Evolutionary conservation across 1,140 invertebrate genomes (phyloP), one percentile per base, ranked within the genome.

Genomic region (Nautilus pompilius): DNA sequence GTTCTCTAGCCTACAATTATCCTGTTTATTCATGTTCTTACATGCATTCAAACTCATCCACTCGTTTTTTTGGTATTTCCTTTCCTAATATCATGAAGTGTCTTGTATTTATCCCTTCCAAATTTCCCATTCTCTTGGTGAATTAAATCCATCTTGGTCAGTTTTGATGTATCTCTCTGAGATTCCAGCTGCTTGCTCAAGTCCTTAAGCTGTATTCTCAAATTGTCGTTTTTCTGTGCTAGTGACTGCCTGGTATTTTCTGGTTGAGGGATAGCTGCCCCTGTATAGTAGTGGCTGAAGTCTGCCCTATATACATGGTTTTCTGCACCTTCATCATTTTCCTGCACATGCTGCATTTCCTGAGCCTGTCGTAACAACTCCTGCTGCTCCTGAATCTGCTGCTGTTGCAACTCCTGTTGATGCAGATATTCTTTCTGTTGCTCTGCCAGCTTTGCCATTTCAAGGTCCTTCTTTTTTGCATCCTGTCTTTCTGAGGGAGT

Each of bases 41-140:
- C 96, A 99, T 97, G 84, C 98, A 98, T 85, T 99, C 98, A 85
- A 99, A 99, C 85, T 99, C 96, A 86, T 99, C 98, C 51, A 99
- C 96, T 78, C 98, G 90, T 79, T 97, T 91, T n/a, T 85, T 99
- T 99, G 78, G 98, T 99, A 87, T 99, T 99, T 75, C 98, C 98
- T 85, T 96, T 96, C 79, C 98, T 92, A 79, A 99, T 99, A 86
- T 99, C 95, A 71, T 96, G 90, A 54, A 99, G 87, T 15, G 96
- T 99, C 87, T 99, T 99, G 88, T 99, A 99, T 86, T 99, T 99
- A 84, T 99, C 96, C 67, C 96, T 89, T 49, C 97, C 81, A 56
- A 76, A 71, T 55, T 68, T 70, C 10, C 98, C 94, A 82, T 99
- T 99, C 84, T 99, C 95, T 82, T 93, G 89, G 84, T 88, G 87